Percentiles rank a stretch among this genome's conserved stretches.
These are phyloP conservation scores for Spilogale gracilis DNA, from an alignment of 2,113 vertebrate species.

Conservation along the genomic window DNA sequence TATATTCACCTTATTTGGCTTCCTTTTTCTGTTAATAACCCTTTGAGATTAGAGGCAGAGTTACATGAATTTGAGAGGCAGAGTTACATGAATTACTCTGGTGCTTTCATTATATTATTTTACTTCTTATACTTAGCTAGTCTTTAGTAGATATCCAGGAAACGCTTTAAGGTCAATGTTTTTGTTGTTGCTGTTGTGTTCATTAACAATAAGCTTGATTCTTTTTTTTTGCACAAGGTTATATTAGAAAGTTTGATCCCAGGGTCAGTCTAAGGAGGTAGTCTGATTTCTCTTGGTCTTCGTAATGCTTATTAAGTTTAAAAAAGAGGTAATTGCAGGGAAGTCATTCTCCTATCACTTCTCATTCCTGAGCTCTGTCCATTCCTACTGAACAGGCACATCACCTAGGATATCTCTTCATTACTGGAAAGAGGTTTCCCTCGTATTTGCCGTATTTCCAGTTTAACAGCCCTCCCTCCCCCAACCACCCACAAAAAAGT, in stretches of 20 bases:
- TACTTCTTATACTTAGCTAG: not conserved
- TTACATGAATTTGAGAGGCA: not conserved
- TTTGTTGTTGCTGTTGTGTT: not conserved
- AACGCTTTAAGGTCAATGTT: not conserved
- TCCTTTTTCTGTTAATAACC: not conserved
- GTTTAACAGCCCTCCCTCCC: not conserved
- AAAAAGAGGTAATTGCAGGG: not conserved
- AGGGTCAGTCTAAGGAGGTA: not conserved
- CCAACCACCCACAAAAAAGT: not conserved
- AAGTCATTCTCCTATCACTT: not conserved
- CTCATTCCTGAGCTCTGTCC: not conserved
- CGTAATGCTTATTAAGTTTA: not conserved
- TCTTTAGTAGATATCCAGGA: not conserved
- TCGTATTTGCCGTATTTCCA: not conserved
- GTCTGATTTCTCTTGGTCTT: not conserved
- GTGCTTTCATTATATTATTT: not conserved
- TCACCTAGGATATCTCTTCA: not conserved
- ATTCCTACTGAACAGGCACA: not conserved
- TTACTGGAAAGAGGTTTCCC: not conserved
- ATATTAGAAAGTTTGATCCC: not conserved
- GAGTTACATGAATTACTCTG: not conserved
- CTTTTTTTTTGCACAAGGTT: not conserved
- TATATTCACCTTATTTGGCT: not conserved
- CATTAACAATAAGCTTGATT: not conserved
- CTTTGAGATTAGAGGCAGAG: not conserved